Conservation (phyloP, 2,113 vertebrate species). For the Carassius gibelio region DNA sequence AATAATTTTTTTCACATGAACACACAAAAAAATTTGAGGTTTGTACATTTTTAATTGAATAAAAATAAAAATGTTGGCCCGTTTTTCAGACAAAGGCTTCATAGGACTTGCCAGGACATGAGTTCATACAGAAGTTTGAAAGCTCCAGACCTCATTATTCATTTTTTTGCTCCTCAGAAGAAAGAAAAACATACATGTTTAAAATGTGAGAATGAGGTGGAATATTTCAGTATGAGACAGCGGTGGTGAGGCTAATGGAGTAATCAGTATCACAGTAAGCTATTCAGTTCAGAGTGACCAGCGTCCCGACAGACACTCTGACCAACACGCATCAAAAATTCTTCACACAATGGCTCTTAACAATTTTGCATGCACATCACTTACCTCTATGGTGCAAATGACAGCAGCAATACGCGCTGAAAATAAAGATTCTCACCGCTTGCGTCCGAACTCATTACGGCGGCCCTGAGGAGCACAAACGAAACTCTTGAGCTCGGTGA, state of each 20-base stretch:
- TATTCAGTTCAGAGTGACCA: not conserved
- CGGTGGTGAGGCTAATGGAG: not conserved
- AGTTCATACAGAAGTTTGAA: not conserved
- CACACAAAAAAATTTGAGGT: not conserved
- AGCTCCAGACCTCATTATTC: not conserved
- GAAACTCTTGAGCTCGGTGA: not conserved
- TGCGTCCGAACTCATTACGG: slow-evolving; percentile 7
- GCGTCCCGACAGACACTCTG: not conserved
- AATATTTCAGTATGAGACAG: not conserved
- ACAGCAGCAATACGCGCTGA: not conserved
- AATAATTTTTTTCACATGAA: not conserved
- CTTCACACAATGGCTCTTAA: slow-evolving; percentile 1
- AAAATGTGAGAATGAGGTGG: not conserved
- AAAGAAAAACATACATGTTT: not conserved
- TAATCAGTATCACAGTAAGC: slow-evolving; percentile 2
- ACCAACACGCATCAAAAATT: not conserved
- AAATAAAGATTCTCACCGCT: slow-evolving; percentile 16
- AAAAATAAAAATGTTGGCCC: not conserved
- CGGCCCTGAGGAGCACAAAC: slow-evolving; percentile 10
- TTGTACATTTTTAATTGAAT: not conserved
- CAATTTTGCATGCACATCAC: slow-evolving; percentile 1
- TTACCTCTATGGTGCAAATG: not conserved
- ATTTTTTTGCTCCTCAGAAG: not conserved
- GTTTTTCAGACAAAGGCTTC: not conserved
- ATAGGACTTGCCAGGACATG: not conserved